A percentile compares a stretch with the other conserved stretches of the same genome.
Evolutionary conservation across 2,888 invertebrate genomes (phyloP).

Genomic region (Callyntrura guangdongensis): DNA sequence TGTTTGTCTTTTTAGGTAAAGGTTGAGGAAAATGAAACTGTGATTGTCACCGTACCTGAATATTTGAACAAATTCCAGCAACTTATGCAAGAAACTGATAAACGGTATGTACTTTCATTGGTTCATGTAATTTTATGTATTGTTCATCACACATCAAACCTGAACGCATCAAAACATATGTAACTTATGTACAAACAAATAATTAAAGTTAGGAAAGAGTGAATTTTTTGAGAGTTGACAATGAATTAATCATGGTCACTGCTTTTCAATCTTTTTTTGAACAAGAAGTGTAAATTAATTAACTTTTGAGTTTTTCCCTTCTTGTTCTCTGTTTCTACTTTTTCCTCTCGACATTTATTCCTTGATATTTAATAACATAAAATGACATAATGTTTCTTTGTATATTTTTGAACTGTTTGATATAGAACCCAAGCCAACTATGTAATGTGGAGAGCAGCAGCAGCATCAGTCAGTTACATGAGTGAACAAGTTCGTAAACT

Average conservation of each 20-base stretch:
- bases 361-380: neutral
- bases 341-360: neutral
- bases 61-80: constrained; percentile 92
- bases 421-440: constrained; percentile 93
- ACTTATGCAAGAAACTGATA: constrained; percentile 88
- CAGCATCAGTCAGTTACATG: constrained; percentile 89
- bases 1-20: constrained; percentile 85
- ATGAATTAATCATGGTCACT: constrained; percentile 38
- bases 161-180: neutral
- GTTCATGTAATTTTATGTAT: neutral
- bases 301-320: neutral
- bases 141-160: too few relatives aligned
- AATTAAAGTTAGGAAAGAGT: constrained; percentile 12
- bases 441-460: constrained; percentile 96
- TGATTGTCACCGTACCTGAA: constrained; percentile 94
- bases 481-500: constrained; percentile 92
- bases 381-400: neutral
- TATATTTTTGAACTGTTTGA: neutral
- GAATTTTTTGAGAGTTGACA: neutral
- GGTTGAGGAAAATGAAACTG: constrained; percentile 90
- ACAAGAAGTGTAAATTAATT: neutral
- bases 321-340: constrained; percentile 10
- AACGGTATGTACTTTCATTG: constrained; percentile 86
- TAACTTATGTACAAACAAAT: neutral
- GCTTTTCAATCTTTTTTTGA: constrained; percentile 31